Conservation (phyloP, 1,140 invertebrate genomes). For the Trichoplusia ni region DNA sequence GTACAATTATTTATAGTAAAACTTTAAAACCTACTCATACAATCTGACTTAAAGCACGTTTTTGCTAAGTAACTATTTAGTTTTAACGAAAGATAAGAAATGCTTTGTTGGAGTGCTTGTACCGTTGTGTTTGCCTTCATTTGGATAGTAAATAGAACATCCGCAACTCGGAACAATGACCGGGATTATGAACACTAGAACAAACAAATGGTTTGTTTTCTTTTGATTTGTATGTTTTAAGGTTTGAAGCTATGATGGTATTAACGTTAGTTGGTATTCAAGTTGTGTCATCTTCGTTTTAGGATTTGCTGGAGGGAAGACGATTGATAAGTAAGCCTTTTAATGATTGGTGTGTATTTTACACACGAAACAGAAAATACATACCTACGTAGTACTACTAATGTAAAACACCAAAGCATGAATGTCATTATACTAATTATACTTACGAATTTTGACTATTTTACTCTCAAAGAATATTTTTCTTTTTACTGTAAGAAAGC, state of each 20-base stretch:
- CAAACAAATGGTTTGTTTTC: background rate
- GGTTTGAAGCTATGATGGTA: background rate
- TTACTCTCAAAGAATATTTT: no score
- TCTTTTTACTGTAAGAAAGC: no score
- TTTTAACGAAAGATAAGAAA: slow-evolving; percentile 53
- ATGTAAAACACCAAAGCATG: no score
- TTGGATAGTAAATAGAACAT: slow-evolving; percentile 28
- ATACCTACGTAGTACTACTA: no score
- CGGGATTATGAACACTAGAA: background rate
- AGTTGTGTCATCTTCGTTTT: no score
- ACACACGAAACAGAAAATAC: no score
- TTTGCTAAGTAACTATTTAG: slow-evolving; percentile 63
- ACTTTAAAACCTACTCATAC: slow-evolving; percentile 1
- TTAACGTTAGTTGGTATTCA: background rate
- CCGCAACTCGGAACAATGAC: slow-evolving; percentile 13
- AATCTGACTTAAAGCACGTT: slow-evolving; percentile 67
- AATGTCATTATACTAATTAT: no score
- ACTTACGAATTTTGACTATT: no score
- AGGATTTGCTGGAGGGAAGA: no score
- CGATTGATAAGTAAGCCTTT: no score
- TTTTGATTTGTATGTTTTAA: background rate
- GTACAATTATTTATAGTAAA: background rate
- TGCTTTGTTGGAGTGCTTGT: slow-evolving; percentile 49
- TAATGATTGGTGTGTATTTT: no score
- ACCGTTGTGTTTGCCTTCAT: slow-evolving; percentile 55